Evolutionary conservation across 2,888 invertebrate species (phyloP).

Genomic region (Bellardia bayeri): DNA sequence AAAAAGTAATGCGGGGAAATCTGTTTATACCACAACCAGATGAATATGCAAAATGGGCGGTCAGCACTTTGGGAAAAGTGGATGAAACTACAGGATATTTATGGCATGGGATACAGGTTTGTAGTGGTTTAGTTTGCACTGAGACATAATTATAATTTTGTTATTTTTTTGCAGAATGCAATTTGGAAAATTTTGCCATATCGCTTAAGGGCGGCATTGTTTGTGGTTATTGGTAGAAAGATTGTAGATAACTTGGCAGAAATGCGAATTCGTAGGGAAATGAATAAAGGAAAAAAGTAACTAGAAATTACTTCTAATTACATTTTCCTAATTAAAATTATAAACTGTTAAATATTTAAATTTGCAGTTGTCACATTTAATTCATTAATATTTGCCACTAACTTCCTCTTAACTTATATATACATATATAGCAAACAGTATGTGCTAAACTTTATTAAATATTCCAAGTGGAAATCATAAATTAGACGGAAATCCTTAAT

Average conservation of each 20-base stretch:
- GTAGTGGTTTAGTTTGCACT: background rate
- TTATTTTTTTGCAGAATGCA: conserved; percentile 40
- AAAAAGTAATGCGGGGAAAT: conserved; percentile 87
- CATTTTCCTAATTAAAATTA: no score
- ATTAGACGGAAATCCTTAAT: conserved; percentile 70
- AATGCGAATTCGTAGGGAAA: background rate
- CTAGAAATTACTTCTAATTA: no score
- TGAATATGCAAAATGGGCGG: conserved; percentile 90
- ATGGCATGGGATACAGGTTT: conserved; percentile 92
- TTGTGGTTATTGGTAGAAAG: background rate
- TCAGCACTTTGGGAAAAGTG: conserved; percentile 91
- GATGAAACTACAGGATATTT: conserved; percentile 93
- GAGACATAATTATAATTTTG: no score
- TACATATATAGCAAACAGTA: no score
- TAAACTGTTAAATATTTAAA: no score
- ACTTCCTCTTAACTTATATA: no score
- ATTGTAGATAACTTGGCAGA: conserved; percentile 28
- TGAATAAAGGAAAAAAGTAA: background rate
- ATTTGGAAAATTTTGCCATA: conserved; percentile 43
- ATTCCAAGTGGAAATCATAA: conserved; percentile 75
- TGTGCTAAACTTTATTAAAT: conserved; percentile 8
- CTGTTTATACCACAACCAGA: conserved; percentile 88
- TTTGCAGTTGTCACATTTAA: no score
- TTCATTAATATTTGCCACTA: no score
- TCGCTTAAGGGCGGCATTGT: background rate